These are phyloP conservation scores for Petrocephalus schoutedeni DNA, from an alignment of 2,797 vertebrate genomes.

Conservation along the genomic window DNA sequence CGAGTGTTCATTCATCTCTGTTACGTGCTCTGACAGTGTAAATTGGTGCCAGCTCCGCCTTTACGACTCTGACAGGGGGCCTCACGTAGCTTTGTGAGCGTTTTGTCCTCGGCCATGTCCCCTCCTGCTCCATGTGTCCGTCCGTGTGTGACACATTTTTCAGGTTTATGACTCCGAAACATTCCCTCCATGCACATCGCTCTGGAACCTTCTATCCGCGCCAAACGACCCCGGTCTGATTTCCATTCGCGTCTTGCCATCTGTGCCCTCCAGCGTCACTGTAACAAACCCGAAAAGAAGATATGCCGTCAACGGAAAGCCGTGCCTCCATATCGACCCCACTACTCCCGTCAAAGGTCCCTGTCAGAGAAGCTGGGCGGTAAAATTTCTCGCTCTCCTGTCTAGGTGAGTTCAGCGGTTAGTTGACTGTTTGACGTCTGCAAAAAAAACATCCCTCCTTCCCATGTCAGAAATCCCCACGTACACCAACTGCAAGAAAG, in stretches of 20 bases:
- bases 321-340: not conserved
- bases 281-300: slow-evolving; percentile 48
- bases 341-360: not conserved
- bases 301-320: slow-evolving; percentile 36
- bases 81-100: not conserved
- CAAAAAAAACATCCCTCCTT: not conserved
- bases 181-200: slow-evolving; percentile 8
- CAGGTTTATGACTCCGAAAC: not conserved
- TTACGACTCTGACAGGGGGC: not conserved
- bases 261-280: slow-evolving; percentile 54
- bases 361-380: slow-evolving; percentile 2
- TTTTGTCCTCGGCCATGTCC: not conserved
- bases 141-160: not conserved
- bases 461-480: not conserved
- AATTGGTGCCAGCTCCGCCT: slow-evolving; percentile 11
- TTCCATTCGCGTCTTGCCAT: slow-evolving; percentile 39
- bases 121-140: not conserved
- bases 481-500: not conserved
- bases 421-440: not conserved
- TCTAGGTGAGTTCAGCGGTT: not conserved
- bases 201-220: slow-evolving; percentile 48
- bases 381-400: not conserved
- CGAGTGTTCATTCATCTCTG: not conserved
- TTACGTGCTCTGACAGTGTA: slow-evolving; percentile 10
- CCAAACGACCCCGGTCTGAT: slow-evolving; percentile 28